Evolutionary conservation across 2,797 vertebrate genomes (phyloP).

Genomic region (Triplophysa bombifrons): DNA sequence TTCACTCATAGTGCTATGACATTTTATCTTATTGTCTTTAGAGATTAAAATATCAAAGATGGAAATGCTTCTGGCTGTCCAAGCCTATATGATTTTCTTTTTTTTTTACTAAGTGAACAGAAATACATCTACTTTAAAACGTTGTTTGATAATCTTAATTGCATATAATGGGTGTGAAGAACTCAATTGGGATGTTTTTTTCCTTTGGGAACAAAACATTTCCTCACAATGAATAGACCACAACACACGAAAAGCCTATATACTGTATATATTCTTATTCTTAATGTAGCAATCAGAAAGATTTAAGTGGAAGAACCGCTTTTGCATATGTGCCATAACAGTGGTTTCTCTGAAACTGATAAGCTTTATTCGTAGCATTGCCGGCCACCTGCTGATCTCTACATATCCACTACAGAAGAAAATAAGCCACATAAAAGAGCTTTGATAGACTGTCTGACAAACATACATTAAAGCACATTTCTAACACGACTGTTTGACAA

Average conservation of each 20-base stretch:
- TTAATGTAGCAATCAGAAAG: not conserved
- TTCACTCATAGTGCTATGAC: not conserved
- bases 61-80: not conserved
- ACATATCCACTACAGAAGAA: constrained; percentile 5
- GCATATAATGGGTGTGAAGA: no score
- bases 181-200: no score
- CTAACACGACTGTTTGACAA: not conserved
- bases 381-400: constrained; percentile 23
- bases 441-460: constrained; percentile 24
- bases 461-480: constrained; percentile 13
- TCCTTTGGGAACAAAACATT: no score
- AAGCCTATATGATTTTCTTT: not conserved
- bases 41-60: not conserved
- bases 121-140: not conserved
- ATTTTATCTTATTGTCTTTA: not conserved
- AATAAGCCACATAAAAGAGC: constrained; percentile 7
- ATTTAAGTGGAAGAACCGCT: not conserved
- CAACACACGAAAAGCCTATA: not conserved
- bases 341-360: not conserved
- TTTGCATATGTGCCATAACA: not conserved
- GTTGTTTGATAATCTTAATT: constrained; percentile 2
- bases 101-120: not conserved
- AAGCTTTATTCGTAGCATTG: not conserved
- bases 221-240: no score
- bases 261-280: not conserved